Evolutionary conservation across 2,888 invertebrate genomes (phyloP), one percentile per base, ranked within the genome.

Genomic region (Agrotis exclamationis): DNA sequence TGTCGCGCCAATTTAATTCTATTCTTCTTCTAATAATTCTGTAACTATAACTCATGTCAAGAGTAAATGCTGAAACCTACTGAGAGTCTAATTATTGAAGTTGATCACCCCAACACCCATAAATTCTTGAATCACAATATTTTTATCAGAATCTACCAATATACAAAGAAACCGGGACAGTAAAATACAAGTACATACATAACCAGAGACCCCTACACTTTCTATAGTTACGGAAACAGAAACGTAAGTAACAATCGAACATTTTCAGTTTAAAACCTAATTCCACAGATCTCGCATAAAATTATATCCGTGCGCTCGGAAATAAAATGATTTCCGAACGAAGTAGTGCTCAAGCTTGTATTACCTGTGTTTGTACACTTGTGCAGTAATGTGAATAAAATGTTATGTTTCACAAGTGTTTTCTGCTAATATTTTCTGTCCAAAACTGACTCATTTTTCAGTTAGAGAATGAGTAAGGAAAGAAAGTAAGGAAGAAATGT

Each of bases 271-370:
- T 24, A 13, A 60, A 67, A 64, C 22, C 56, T 73, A 68, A 62
- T 78, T 54, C 28, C 44, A 39, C 20, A 78, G 24, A 74, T 78
- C 44, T 56, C 24, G 53, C 24, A 64, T 78, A 68, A 78, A 67
- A 74, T 77, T 64, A 78, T 64, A 45, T 68, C 64, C 60, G 44
- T 45, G 57, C 68, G 60, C 63, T 51, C 64, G 77, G 74, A 77
- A 79, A 79, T 79, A 79, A 74, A 68, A 79, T 68, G 44, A 74
- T 79, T 68, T 79, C 79, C 74, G 33, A 11, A 44, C 68, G 68
- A 64, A 74, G 63, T 63, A 45, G 33, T 54, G 58, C 48, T 48
- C 48, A 20, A 60, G 79, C 39, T 65, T 47, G 22, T 53, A 63
- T 63, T 77, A 63, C 66, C 54, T 56, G 79, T 48, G 56, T 74